Evolutionary conservation across 2,113 vertebrate genomes (phyloP), one percentile per base, ranked within the genome.

Genomic region (Gila orcuttii): DNA sequence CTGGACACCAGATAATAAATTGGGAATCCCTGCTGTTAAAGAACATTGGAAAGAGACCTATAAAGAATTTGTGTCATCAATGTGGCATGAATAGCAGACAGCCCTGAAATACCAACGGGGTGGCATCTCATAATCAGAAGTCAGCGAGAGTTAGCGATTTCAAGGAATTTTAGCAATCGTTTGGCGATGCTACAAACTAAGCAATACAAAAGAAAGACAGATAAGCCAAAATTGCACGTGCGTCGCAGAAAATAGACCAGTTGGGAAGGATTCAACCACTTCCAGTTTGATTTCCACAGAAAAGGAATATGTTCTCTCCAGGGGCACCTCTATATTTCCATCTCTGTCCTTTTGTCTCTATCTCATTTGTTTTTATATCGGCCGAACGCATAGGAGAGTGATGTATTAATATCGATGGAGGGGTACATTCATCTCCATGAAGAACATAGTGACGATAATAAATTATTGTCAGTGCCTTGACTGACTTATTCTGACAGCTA

Each of bases 331-430:
- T n/a, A 33, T 79, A 68, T 78, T 85, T 59, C 21, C 50, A 19
- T 52, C 33, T 84, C 15, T 12, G 60, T 60, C 75, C 89, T 28
- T 77, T 84, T 64, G 39, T 79, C 74, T 83, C 74, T 75, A 39
- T 86, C 59, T 83, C 60, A 89, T 92, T 89, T 90, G 60, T 89
- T 90, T 90, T 88, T 92, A 93, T 93, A 89, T 93, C 90, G 92
- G 89, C 92, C 89, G 90, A 91, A 89, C 90, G 64, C 59, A 31
- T 47, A 84, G 62, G 62, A 89, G 87, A 83, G 76, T 91, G 91
- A 94, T 93, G 87, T 92, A 94, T 93, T 93, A 92, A 94, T 94
- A 91, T 77, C 89, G 76, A 90, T 87, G 60, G 77, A 91, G 88
- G 69, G 69, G 89, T 84, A 88, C 91, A 95, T 95, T 91, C 91